A percentile compares a stretch with the other conserved stretches of the same genome.
Evolutionary conservation across 2,888 invertebrate genomes (phyloP).

Genomic region (Hirtodrosophila cameraria): DNA sequence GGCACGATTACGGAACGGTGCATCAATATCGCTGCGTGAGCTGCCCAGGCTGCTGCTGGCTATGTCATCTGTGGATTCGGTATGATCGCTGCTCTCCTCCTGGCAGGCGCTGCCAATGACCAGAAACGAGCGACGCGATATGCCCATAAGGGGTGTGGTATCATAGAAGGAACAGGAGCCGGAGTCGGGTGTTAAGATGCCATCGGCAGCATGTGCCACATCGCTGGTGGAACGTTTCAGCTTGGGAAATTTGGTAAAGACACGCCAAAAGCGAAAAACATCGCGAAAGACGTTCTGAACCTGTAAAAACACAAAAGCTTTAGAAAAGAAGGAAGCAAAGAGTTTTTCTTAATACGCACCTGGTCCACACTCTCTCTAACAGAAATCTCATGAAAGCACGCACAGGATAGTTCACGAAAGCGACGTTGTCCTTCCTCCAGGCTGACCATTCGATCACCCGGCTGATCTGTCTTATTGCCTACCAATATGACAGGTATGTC

Average conservation of each 20-base stretch:
- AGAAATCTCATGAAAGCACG: constrained; percentile 93
- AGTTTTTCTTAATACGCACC: constrained; percentile 84
- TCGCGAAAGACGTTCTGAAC: constrained; percentile 91
- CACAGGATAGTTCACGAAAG: constrained; percentile 91
- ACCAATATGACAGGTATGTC: constrained; percentile 92
- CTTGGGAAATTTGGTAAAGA: constrained; percentile 89
- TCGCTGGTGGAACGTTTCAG: constrained; percentile 87
- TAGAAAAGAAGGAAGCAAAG: constrained; percentile 20
- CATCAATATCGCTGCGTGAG: constrained; percentile 83
- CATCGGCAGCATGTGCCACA: constrained; percentile 84
- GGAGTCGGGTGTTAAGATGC: constrained; percentile 85
- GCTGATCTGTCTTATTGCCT: constrained; percentile 92
- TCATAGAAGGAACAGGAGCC: constrained; percentile 84
- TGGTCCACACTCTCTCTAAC: constrained; percentile 93
- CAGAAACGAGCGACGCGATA: constrained; percentile 82
- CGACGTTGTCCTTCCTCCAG: constrained; percentile 90
- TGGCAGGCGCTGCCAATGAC: constrained; percentile 87
- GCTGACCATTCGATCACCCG: constrained; percentile 92
- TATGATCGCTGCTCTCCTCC: constrained; percentile 86
- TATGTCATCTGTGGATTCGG: constrained; percentile 86
- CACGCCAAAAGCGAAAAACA: constrained; percentile 90
- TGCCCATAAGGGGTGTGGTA: constrained; percentile 73
- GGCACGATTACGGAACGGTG: constrained; percentile 89
- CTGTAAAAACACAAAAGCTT: constrained; percentile 83
- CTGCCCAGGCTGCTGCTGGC: constrained; percentile 83